A percentile compares a stretch with the other conserved stretches of the same genome.
Evolutionary conservation across 2,888 invertebrate species (phyloP).

Genomic region (Pristionchus arcanus): DNA sequence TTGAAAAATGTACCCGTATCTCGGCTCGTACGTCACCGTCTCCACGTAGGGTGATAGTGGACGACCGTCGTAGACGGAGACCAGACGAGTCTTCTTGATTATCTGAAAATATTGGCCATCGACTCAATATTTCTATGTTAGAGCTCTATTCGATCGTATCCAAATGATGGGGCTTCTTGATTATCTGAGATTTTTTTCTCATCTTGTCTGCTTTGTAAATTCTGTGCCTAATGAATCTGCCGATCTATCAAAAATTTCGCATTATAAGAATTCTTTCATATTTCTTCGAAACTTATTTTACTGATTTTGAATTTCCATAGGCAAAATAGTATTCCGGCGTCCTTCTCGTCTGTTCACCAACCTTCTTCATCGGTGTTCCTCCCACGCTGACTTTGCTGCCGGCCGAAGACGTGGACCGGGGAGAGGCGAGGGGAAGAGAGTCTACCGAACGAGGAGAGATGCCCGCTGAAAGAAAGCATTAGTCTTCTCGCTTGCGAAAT

Average conservation of each 20-base stretch:
- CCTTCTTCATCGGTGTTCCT: constrained; percentile 72
- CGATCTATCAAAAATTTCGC: too few species aligned
- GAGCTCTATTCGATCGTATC: too few species aligned
- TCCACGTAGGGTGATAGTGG: constrained; percentile 76
- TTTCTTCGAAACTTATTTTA: too few species aligned
- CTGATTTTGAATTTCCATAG: too few species aligned
- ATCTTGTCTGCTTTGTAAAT: too few species aligned
- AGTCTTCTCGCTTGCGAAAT: too few species aligned
- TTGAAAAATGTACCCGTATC: not conserved
- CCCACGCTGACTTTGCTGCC: constrained; percentile 60
- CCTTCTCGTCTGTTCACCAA: constrained; percentile 23
- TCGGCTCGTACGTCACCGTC: constrained; percentile 73
- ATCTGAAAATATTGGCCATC: constrained; percentile 58
- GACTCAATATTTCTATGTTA: too few species aligned
- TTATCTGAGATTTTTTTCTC: too few species aligned
- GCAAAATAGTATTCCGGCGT: too few species aligned
- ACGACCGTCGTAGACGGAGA: constrained; percentile 77
- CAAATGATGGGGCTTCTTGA: too few species aligned
- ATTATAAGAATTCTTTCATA: too few species aligned
- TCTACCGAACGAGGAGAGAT: constrained; percentile 70
- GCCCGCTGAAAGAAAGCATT: constrained; percentile 59
- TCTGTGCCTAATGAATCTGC: too few species aligned
- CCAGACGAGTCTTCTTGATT: constrained; percentile 73
- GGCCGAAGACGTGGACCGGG: constrained; percentile 63
- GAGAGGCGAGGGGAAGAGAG: constrained; percentile 59